These are phyloP conservation scores for Drosophila grimshawi DNA, from an alignment of 1,140 invertebrate genomes.

Conservation along the genomic window DNA sequence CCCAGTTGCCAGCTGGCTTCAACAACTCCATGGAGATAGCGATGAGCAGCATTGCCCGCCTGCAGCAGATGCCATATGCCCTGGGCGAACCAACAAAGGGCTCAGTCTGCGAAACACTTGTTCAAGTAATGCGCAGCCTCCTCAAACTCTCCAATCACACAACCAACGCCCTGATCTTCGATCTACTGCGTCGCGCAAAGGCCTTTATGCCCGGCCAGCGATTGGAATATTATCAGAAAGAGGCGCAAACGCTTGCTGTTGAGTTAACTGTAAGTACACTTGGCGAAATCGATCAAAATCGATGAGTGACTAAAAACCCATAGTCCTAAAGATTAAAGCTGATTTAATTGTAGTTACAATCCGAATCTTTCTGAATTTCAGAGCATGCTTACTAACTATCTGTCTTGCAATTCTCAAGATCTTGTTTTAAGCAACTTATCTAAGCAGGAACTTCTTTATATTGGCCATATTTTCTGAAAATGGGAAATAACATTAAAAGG, in stretches of 20 bases:
- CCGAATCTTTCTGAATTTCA: too few species aligned
- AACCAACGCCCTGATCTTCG: constrained; percentile 66
- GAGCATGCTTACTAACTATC: too few species aligned
- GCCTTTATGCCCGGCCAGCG: constrained; percentile 56
- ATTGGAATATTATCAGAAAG: constrained; percentile 45
- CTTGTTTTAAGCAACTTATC: too few species aligned
- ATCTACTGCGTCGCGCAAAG: constrained; percentile 58
- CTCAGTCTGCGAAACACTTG: constrained; percentile 20
- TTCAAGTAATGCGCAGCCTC: constrained; percentile 47
- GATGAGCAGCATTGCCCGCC: constrained; percentile 41
- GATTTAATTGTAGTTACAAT: too few species aligned
- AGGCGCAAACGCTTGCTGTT: constrained; percentile 32
- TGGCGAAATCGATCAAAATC: not conserved
- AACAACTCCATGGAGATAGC: constrained; percentile 66
- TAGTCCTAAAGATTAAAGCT: too few species aligned
- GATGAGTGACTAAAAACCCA: too few species aligned
- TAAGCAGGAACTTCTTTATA: too few species aligned
- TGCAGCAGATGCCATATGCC: constrained; percentile 50
- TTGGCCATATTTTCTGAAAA: too few species aligned
- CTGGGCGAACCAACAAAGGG: constrained; percentile 6
- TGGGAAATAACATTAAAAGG: too few species aligned
- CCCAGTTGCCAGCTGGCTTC: constrained; percentile 39
- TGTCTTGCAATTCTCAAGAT: too few species aligned
- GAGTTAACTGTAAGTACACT: constrained; percentile 61
- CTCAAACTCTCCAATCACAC: constrained; percentile 56